phyloP scores from a whole-genome alignment of 2,888 invertebrate genomes.

The Boloria euphrosyne region DNA sequence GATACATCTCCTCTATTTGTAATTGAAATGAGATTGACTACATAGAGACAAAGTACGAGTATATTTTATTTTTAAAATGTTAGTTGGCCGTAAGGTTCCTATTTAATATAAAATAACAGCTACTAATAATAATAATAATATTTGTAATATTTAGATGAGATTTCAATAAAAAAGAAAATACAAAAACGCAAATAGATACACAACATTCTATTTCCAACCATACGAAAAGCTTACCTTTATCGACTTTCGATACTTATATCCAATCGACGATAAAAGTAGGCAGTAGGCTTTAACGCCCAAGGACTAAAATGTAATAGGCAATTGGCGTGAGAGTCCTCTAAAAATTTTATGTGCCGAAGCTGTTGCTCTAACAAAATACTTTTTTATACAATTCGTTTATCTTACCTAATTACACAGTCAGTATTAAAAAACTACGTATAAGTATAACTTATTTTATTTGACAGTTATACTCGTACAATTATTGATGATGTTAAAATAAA shows the following conservation, averaged over 20 bases:
- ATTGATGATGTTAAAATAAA: too few species aligned
- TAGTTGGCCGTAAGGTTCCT: too few species aligned
- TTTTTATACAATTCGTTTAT: slow-evolving; percentile 11
- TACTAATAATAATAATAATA: neutral
- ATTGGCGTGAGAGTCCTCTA: slow-evolving; percentile 53
- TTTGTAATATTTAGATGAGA: neutral
- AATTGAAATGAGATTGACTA: too few species aligned
- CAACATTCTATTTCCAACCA: slow-evolving; percentile 28
- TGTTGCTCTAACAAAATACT: slow-evolving; percentile 31
- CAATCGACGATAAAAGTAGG: slow-evolving; percentile 48
- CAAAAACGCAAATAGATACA: slow-evolving; percentile 20
- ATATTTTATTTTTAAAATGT: too few species aligned
- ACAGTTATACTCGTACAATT: too few species aligned
- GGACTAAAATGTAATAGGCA: slow-evolving; percentile 54
- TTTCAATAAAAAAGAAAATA: slow-evolving; percentile 3
- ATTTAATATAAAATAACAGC: too few species aligned
- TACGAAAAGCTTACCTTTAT: slow-evolving; percentile 38
- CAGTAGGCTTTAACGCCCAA: slow-evolving; percentile 48
- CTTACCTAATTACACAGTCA: slow-evolving; percentile 7
- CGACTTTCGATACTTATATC: slow-evolving; percentile 39
- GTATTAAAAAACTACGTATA: neutral
- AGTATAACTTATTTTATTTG: too few species aligned
- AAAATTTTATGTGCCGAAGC: slow-evolving; percentile 33
- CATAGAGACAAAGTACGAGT: too few species aligned
- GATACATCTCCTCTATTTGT: too few species aligned